Base-by-base conservation (phyloP, 2,113 vertebrate genomes). In the Diadophis punctatus region DNA sequence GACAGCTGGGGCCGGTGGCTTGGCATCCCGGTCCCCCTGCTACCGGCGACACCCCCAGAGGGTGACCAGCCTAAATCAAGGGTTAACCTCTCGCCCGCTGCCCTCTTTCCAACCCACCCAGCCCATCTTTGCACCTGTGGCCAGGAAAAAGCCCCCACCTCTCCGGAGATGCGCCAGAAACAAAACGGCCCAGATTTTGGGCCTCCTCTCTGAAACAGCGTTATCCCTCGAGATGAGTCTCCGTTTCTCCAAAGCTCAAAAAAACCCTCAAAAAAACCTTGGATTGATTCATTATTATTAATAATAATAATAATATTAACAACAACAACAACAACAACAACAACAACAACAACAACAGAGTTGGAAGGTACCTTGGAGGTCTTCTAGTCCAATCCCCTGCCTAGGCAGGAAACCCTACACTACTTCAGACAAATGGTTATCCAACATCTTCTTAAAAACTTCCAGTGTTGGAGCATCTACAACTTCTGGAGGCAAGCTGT, bases 1-100 rank as follows among this genome's bases (percentile, higher is more conserved):
- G 98, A 98, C 99, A 98, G 99, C 98, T 99, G 98, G 98, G 98
- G 98, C 98, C 97, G 85, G 90, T 96, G 97, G 97, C 98, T 98
- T 96, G 98, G 98, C 97, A 98, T 80, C 98, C 98, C 97, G 98
- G 97, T 98, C 98, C 98, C 53, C 95, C 97, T 98, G 98, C 98
- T 97, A 97, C 97, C 97, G 97, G 96, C 98, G 97, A 97, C 98
- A 97, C 98, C 98, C 98, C 88, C 39, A 53, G 94, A 94, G 18
- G 91, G 95, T 97, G 96, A 96, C 96, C 58, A 93, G 94, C 93
- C 93, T 10, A 95, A 86, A 93, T 90, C 68, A 94, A 96, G 96
- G 91, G 94, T 94, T 96, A 95, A 91, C 95, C 96, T 93, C 52
- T 0, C n/a, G 8, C 93, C 58, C 43, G 39, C 23, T 39, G 22